These are phyloP conservation scores for Metellina segmentata DNA, from an alignment of 2,888 invertebrate genomes.

Conservation along the genomic window DNA sequence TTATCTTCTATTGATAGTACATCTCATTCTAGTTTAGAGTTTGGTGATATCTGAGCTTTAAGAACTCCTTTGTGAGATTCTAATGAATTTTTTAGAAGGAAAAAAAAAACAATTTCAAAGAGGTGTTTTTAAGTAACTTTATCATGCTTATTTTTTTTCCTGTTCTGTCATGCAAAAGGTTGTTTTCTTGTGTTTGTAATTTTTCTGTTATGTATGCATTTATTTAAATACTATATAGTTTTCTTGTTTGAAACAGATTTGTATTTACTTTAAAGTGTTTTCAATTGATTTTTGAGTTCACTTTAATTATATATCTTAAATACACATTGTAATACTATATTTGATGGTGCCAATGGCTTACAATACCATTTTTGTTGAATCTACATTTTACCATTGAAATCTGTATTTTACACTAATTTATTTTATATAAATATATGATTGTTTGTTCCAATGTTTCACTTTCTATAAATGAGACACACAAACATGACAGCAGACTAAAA, in stretches of 20 bases:
- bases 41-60: slow-evolving; percentile 65
- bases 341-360: background rate
- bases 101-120: too few relatives aligned
- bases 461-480: too few relatives aligned
- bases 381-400: slow-evolving; percentile 12
- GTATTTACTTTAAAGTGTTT: too few relatives aligned
- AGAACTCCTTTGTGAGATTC: too few relatives aligned
- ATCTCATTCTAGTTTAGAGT: slow-evolving; percentile 76
- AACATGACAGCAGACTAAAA: background rate
- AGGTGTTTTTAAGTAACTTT: too few relatives aligned
- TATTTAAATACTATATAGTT: background rate
- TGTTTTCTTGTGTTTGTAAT: background rate
- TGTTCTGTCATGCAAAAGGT: background rate
- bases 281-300: too few relatives aligned
- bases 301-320: background rate
- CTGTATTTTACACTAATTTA: slow-evolving; percentile 8
- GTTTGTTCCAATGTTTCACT: background rate
- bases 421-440: slow-evolving; percentile 42
- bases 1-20: slow-evolving; percentile 69
- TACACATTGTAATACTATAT: background rate
- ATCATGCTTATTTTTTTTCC: background rate
- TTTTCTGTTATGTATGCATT: background rate
- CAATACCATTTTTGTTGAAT: background rate
- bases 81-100: too few relatives aligned
- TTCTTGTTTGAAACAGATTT: background rate